These are phyloP conservation scores for Drosophila saltans DNA, from an alignment of 1,140 invertebrate species.

Conservation along the genomic window DNA sequence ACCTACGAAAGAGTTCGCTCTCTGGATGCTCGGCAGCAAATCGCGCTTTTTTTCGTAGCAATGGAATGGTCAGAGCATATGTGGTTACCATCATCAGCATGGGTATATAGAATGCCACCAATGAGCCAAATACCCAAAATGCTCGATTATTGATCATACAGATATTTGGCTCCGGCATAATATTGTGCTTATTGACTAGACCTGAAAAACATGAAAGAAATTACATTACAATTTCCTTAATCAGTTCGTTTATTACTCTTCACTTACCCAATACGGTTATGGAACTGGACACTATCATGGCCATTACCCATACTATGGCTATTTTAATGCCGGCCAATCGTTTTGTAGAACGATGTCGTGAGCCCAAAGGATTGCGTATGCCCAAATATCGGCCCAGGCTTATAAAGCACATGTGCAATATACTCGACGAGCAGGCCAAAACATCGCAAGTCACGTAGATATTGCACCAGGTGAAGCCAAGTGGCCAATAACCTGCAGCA, in stretches of 20 bases:
- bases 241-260: neutral
- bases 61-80: constrained; percentile 93
- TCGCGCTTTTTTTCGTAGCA: constrained; percentile 89
- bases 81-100: constrained; percentile 96
- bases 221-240: neutral
- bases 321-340: constrained; percentile 92
- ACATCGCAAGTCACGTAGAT: constrained; percentile 97
- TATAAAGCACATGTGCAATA: constrained; percentile 99
- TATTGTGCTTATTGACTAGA: constrained; percentile 88
- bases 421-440: constrained; percentile 96
- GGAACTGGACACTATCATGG: constrained; percentile 93
- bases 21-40: constrained; percentile 87
- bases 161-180: constrained; percentile 88
- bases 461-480: constrained; percentile 94
- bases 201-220: constrained; percentile 78
- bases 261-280: constrained; percentile 93
- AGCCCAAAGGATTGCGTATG: constrained; percentile 94
- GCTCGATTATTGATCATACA: constrained; percentile 94
- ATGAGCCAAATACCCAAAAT: constrained; percentile 94
- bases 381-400: constrained; percentile 95
- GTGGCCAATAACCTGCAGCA: constrained; percentile 93
- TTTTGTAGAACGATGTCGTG: constrained; percentile 90
- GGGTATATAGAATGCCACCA: constrained; percentile 96
- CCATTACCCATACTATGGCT: constrained; percentile 92
- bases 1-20: constrained; percentile 85